Conservation (phyloP, 2,888 invertebrate genomes). For the Drosophila setosimentum region DNA sequence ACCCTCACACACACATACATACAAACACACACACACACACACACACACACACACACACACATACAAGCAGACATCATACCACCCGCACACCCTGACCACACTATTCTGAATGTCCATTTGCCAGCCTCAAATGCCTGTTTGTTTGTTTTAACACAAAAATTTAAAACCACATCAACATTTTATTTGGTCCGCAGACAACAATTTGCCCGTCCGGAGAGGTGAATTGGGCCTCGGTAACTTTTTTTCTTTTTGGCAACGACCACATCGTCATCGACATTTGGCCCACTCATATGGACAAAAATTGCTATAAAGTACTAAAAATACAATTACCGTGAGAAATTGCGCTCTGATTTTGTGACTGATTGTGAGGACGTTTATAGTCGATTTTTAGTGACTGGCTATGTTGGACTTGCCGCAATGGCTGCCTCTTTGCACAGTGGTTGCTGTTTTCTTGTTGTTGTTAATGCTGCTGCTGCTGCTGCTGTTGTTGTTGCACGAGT, state of each 20-base stretch:
- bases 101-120: conserved; percentile 77
- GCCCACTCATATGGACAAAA: conserved; percentile 74
- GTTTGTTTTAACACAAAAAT: conserved; percentile 74
- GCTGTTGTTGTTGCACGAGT: conserved; percentile 10
- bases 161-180: conserved; percentile 80
- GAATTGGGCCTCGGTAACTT: conserved; percentile 30
- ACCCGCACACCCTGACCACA: conserved; percentile 43
- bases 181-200: conserved; percentile 56
- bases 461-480: not conserved
- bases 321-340: conserved; percentile 82
- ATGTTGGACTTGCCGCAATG: conserved; percentile 20
- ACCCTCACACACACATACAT: not conserved
- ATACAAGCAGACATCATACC: conserved; percentile 12
- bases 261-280: conserved; percentile 66
- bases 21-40: conserved; percentile 18
- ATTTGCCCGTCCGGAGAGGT: conserved; percentile 58
- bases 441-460: not conserved
- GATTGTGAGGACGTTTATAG: conserved; percentile 81
- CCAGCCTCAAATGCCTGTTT: conserved; percentile 73
- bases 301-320: conserved; percentile 84
- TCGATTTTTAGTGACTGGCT: conserved; percentile 78
- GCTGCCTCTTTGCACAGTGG: conserved; percentile 16
- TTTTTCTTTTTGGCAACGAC: conserved; percentile 13
- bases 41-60: conserved; percentile 14
- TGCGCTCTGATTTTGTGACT: conserved; percentile 80